Conservation (phyloP, 2,797 vertebrate species). For the Acanthurus lineatus region DNA sequence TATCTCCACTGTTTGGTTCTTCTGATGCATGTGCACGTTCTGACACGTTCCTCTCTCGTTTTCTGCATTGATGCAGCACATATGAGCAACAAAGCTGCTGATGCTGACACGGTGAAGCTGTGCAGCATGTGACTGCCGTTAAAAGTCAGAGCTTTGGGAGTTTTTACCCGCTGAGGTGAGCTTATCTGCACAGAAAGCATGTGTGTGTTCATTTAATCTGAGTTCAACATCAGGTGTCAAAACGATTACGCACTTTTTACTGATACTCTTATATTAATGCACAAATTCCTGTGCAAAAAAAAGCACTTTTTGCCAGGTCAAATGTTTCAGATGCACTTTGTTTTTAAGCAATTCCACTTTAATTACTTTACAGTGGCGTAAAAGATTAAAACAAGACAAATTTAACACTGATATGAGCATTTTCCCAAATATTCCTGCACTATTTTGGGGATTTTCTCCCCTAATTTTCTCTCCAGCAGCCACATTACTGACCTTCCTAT, state of each 20-base stretch:
- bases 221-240: slow-evolving; percentile 74
- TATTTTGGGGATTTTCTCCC: slow-evolving; percentile 67
- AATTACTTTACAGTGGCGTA: background rate
- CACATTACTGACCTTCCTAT: slow-evolving; percentile 70
- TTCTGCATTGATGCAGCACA: slow-evolving; percentile 36
- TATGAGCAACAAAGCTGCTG: slow-evolving; percentile 20
- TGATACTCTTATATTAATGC: slow-evolving; percentile 34
- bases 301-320: background rate
- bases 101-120: slow-evolving; percentile 56
- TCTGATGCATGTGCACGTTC: slow-evolving; percentile 8
- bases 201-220: slow-evolving; percentile 74
- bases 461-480: slow-evolving; percentile 69
- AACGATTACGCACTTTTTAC: slow-evolving; percentile 52
- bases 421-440: slow-evolving; percentile 25
- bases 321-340: slow-evolving; percentile 8
- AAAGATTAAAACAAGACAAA: background rate
- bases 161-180: slow-evolving; percentile 64
- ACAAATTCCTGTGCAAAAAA: slow-evolving; percentile 22
- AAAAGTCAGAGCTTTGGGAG: slow-evolving; percentile 68
- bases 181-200: slow-evolving; percentile 71
- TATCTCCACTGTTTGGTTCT: slow-evolving; percentile 17
- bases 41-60: slow-evolving; percentile 17
- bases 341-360: slow-evolving; percentile 4
- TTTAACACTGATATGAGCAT: background rate
- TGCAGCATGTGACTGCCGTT: slow-evolving; percentile 48